Evolutionary conservation across 2,113 vertebrate species (phyloP).

Genomic region (Lepisosteus oculatus): DNA sequence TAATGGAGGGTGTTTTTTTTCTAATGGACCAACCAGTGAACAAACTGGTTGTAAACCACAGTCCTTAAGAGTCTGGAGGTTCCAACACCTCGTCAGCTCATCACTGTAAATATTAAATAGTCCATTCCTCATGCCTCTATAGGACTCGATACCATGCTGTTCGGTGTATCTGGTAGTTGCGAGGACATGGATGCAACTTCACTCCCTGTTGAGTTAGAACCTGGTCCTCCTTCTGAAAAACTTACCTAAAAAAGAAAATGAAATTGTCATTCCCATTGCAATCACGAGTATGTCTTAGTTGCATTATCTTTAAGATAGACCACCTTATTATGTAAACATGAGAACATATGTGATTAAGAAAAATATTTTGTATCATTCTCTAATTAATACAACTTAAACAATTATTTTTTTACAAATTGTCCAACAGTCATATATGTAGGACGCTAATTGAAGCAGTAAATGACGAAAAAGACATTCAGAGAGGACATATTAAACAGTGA

Average conservation of each 20-base stretch:
- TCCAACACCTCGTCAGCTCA: slow-evolving; percentile 60
- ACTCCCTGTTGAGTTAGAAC: slow-evolving; percentile 96
- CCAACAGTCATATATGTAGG: too few relatives aligned
- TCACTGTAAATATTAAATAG: slow-evolving; percentile 28
- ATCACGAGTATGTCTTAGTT: too few relatives aligned
- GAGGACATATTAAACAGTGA: neutral
- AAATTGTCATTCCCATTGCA: neutral
- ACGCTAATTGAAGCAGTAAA: too few relatives aligned
- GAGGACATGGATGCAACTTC: slow-evolving; percentile 98
- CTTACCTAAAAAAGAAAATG: slow-evolving; percentile 74
- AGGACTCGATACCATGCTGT: slow-evolving; percentile 98
- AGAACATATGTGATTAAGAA: too few relatives aligned
- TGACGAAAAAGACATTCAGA: too few relatives aligned
- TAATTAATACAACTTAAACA: too few relatives aligned
- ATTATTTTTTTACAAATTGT: too few relatives aligned
- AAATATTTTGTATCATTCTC: too few relatives aligned
- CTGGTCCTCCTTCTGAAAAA: slow-evolving; percentile 95
- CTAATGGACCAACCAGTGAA: slow-evolving; percentile 48
- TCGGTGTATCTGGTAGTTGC: slow-evolving; percentile 95
- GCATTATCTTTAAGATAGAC: too few relatives aligned
- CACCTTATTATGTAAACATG: too few relatives aligned
- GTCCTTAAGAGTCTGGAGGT: slow-evolving; percentile 60
- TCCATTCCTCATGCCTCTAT: slow-evolving; percentile 88
- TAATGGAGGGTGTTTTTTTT: slow-evolving; percentile 60
- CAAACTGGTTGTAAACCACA: slow-evolving; percentile 63